Base-by-base conservation (phyloP, 2,113 vertebrate species). In the Oxyura jamaicensis region DNA sequence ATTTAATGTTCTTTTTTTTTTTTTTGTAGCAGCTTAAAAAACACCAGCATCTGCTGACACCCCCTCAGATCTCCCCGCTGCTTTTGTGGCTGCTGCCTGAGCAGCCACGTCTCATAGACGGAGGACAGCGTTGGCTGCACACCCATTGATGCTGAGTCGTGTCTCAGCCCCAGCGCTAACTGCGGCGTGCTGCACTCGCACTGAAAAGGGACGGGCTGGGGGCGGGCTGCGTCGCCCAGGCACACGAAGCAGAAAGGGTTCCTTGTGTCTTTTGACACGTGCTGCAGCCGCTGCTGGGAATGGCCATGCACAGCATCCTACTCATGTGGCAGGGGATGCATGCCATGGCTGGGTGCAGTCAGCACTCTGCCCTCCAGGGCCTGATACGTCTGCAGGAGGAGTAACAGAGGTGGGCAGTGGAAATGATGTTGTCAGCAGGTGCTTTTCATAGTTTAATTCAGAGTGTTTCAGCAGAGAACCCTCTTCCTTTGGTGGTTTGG, bases 271-370 rank as follows among this genome's bases (percentile, higher is more conserved):
- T 44, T 20, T 46, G 86, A 50, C 62, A 46, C 72, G 50, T 21
- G 42, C 69, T 89, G 35, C 81, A 42, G 60, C 73, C 75, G 60
- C 74, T 22, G 62, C 62, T 62, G 89, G 66, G 48, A 68, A 33
- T 28, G 14, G 55, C 33, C 80, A 33, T 19, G 8, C 0, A 0
- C 53, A 16, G 80, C 63, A 55, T 56, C 55, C 8, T 2, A 0
- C 41, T 18, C 7, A 17, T 50, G 69, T 13, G 25, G 59, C 33
- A 21, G 65, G 3, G 0, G 33, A 78, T 53, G 74, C 23, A 16
- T 0, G 1, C 48, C 22, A 48, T 0, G 4, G 39, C 2, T 1
- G 6, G 77, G 92, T 35, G 20, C 68, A 76, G 39, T 56, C 88
- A 76, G 50, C 53, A 14, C 53, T 31, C 3, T 29, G 62, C 22